phyloP scores from a whole-genome alignment of 2,113 vertebrate species.

The Oreochromis aureus region DNA sequence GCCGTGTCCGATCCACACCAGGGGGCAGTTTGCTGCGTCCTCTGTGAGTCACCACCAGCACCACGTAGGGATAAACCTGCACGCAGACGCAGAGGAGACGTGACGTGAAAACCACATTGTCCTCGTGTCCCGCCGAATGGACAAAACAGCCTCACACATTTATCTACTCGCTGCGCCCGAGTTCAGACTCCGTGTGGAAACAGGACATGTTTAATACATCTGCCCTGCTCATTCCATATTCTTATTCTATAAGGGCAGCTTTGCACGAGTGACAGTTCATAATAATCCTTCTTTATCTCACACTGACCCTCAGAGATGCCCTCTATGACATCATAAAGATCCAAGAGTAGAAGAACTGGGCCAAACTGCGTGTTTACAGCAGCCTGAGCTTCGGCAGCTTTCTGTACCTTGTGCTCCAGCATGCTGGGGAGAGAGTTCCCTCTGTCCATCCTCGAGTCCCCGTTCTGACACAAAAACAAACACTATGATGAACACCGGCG shows the following conservation, averaged over 20 bases:
- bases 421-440: constrained; percentile 88
- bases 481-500: background rate
- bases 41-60: constrained; percentile 82
- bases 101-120: background rate
- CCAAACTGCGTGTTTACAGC: background rate
- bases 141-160: background rate
- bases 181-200: background rate
- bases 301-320: background rate
- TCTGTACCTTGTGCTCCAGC: constrained; percentile 78
- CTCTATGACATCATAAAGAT: background rate
- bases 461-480: constrained; percentile 73
- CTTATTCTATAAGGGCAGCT: background rate
- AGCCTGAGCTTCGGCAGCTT: background rate
- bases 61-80: constrained; percentile 78
- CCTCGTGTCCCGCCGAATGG: background rate
- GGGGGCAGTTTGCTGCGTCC: constrained; percentile 81
- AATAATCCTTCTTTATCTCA: background rate
- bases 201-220: background rate
- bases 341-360: background rate
- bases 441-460: constrained; percentile 86
- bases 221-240: fast-evolving
- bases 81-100: background rate
- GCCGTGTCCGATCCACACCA: constrained; percentile 82
- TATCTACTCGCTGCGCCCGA: background rate
- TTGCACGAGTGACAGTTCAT: background rate